A percentile compares a stretch with the other conserved stretches of the same genome.
Evolutionary conservation across 2,797 vertebrate species (phyloP).

Genomic region (Hapalemur alaotrensis): DNA sequence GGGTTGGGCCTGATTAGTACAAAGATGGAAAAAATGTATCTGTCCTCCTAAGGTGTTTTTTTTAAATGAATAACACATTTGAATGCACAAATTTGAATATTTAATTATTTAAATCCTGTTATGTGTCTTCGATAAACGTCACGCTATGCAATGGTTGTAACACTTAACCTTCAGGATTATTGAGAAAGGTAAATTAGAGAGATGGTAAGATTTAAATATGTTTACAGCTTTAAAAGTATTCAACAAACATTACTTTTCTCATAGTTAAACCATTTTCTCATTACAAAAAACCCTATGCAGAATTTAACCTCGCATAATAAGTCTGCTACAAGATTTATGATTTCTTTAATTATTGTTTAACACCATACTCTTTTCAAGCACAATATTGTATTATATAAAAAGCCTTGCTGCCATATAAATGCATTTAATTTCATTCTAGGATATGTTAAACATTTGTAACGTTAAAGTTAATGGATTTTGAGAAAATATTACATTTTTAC

Average conservation of each 20-base stretch:
- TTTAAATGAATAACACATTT: not conserved
- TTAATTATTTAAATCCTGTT: conserved; percentile 50
- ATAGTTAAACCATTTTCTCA: conserved; percentile 40
- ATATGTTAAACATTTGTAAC: conserved; percentile 50
- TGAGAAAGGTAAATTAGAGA: conserved; percentile 36
- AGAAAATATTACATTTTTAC: conserved; percentile 46
- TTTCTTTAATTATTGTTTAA: conserved; percentile 56
- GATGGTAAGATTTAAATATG: conserved; percentile 33
- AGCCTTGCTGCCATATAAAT: conserved; percentile 47
- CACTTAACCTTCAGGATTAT: not conserved
- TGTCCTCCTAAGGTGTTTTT: not conserved
- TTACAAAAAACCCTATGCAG: not conserved
- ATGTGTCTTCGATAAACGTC: conserved; percentile 37
- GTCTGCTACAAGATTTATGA: not conserved
- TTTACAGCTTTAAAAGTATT: conserved; percentile 41
- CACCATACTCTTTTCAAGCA: conserved; percentile 21
- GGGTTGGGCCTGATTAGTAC: not conserved
- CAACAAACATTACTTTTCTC: conserved; percentile 52
- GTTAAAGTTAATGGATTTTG: conserved; percentile 57
- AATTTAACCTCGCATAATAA: conserved; percentile 43
- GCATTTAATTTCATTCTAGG: conserved; percentile 54
- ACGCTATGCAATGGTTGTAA: not conserved
- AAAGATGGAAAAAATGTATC: not conserved
- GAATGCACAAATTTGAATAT: conserved; percentile 49
- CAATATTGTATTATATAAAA: conserved; percentile 31